A percentile compares a stretch with the other conserved stretches of the same genome.
Conservation (phyloP, 2,888 invertebrate genomes). For the Hypercompe scribonia region DNA sequence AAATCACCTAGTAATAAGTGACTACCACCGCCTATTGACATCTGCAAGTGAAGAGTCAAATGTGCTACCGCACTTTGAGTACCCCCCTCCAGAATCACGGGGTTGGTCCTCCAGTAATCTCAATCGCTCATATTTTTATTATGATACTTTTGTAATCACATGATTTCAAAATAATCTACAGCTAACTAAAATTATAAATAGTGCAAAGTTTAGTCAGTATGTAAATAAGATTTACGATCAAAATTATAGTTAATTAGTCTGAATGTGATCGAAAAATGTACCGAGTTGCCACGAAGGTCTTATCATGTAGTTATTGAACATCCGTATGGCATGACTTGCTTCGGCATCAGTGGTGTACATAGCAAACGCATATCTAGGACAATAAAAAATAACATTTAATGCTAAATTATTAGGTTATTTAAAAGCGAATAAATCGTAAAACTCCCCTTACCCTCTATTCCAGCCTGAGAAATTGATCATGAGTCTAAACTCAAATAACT, state of each 20-base stretch:
- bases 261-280: constrained; percentile 50
- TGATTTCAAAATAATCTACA: too few species aligned
- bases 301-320: constrained; percentile 90
- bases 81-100: too few species aligned
- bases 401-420: background rate
- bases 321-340: constrained; percentile 88
- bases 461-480: constrained; percentile 92
- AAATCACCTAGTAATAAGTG: background rate
- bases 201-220: background rate
- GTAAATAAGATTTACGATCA: background rate
- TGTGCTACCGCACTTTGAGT: too few species aligned
- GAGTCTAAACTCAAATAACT: constrained; percentile 90
- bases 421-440: background rate
- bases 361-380: constrained; percentile 89
- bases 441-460: constrained; percentile 88
- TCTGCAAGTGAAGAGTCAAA: background rate
- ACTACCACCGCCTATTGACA: background rate
- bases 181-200: background rate
- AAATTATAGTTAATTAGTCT: background rate
- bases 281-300: constrained; percentile 88
- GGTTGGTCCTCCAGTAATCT: too few species aligned
- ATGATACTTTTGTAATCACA: too few species aligned
- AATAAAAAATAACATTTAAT: background rate
- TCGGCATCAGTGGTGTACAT: constrained; percentile 88
- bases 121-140: too few species aligned